Conservation (phyloP, 1,140 invertebrate species). For the Bathynomus jamesi region DNA sequence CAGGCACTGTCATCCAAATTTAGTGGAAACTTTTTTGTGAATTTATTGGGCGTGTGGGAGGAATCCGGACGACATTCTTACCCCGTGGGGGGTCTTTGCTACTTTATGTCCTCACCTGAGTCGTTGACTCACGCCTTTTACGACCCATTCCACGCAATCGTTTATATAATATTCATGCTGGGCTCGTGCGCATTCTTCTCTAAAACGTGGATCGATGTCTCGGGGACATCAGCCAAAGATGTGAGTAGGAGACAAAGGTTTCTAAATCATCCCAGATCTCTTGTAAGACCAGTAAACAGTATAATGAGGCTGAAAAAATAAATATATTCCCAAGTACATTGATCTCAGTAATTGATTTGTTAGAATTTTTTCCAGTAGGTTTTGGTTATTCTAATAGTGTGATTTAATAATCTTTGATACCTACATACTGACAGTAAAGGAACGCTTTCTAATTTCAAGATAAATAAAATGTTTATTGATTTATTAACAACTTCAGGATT, state of each 20-base stretch:
- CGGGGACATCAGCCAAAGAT: slow-evolving; percentile 98
- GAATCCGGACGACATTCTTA: slow-evolving; percentile 86
- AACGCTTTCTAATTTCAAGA: no score
- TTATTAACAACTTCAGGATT: no score
- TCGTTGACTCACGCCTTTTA: slow-evolving; percentile 89
- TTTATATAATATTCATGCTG: slow-evolving; percentile 99
- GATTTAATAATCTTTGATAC: no score
- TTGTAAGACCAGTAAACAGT: no score
- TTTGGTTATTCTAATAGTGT: no score
- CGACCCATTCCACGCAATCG: slow-evolving; percentile 91
- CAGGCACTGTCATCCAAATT: slow-evolving; percentile 98
- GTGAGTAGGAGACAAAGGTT: slow-evolving; percentile 53
- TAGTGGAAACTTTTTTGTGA: slow-evolving; percentile 92
- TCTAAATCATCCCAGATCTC: background rate
- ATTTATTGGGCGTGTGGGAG: slow-evolving; percentile 97
- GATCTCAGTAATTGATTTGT: no score
- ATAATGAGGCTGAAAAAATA: no score
- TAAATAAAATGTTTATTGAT: no score
- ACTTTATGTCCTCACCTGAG: slow-evolving; percentile 97
- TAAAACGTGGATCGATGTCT: slow-evolving; percentile 99
- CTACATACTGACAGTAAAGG: no score
- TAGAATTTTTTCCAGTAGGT: no score
- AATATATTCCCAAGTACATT: no score
- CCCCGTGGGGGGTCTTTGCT: slow-evolving; percentile 93
- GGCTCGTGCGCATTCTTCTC: slow-evolving; percentile 99